Evolutionary conservation across 64 coral and sea anemone genomes (phyloP).

Genomic region (Montipora capricornis): DNA sequence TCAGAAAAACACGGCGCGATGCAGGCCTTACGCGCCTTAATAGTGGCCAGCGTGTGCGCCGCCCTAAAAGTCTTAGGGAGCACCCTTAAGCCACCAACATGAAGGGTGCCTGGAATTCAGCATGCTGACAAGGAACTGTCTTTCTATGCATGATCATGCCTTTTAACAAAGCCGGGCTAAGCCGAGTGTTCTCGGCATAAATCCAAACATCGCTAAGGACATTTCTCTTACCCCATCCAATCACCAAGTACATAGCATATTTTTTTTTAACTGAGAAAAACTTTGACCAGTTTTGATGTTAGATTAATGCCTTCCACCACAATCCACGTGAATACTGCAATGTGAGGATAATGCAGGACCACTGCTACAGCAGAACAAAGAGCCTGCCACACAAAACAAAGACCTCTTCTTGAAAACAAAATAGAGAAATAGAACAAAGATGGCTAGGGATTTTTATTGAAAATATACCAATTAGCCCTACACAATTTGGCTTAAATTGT

Average conservation of each 20-base stretch:
- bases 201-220: not conserved
- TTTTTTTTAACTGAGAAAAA: too few species aligned
- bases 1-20: too few species aligned
- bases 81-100: too few species aligned
- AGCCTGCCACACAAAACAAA: not conserved
- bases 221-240: not conserved
- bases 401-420: not conserved
- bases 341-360: conserved; percentile 77
- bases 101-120: too few species aligned
- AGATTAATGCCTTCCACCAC: conserved; percentile 91
- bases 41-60: too few species aligned
- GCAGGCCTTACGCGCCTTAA: too few species aligned
- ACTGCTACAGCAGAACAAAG: conserved; percentile 53
- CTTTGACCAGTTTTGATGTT: conserved; percentile 69
- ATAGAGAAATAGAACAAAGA: too few species aligned
- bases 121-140: too few species aligned
- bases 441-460: too few species aligned
- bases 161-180: not conserved
- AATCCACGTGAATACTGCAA: conserved; percentile 89
- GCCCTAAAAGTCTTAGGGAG: too few species aligned
- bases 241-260: too few species aligned
- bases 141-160: not conserved
- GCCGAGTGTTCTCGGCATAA: not conserved
- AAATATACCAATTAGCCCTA: too few species aligned
- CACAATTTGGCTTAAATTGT: not conserved